These are phyloP conservation scores for Tetropium fuscum DNA, from an alignment of 2,888 invertebrate species.

Conservation along the genomic window DNA sequence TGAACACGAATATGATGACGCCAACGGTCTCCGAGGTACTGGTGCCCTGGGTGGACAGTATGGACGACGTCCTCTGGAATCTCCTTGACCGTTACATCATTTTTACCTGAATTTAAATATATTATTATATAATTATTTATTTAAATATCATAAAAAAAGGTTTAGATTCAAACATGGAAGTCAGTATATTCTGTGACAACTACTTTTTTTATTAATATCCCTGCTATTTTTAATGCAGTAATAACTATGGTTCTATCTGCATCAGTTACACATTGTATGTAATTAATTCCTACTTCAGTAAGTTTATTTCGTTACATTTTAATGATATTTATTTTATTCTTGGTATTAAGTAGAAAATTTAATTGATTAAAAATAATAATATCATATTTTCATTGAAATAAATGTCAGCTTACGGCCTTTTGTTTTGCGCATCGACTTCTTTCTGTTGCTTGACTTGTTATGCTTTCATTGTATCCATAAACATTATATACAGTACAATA, in stretches of 20 bases:
- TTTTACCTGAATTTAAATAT: no score
- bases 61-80: no score
- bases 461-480: conserved; percentile 19
- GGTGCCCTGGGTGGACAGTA: no score
- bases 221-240: conserved; percentile 14
- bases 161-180: no score
- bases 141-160: no score
- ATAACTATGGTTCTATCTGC: conserved; percentile 26
- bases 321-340: conserved; percentile 23
- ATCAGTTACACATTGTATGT: conserved; percentile 23
- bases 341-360: conserved; percentile 25
- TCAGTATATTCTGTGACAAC: conserved; percentile 25
- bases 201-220: conserved; percentile 17
- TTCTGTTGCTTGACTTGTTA: conserved; percentile 9
- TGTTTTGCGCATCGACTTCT: conserved; percentile 16
- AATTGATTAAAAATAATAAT: conserved; percentile 20
- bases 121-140: no score
- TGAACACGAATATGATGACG: no score
- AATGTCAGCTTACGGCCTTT: conserved; percentile 11
- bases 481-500: conserved; percentile 6
- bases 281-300: conserved; percentile 14
- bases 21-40: no score
- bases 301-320: conserved; percentile 21
- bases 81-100: no score
- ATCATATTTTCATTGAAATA: conserved; percentile 15